Evolutionary conservation across 2,113 vertebrate genomes (phyloP), one percentile per base, ranked within the genome.

Genomic region (Zootoca vivipara): DNA sequence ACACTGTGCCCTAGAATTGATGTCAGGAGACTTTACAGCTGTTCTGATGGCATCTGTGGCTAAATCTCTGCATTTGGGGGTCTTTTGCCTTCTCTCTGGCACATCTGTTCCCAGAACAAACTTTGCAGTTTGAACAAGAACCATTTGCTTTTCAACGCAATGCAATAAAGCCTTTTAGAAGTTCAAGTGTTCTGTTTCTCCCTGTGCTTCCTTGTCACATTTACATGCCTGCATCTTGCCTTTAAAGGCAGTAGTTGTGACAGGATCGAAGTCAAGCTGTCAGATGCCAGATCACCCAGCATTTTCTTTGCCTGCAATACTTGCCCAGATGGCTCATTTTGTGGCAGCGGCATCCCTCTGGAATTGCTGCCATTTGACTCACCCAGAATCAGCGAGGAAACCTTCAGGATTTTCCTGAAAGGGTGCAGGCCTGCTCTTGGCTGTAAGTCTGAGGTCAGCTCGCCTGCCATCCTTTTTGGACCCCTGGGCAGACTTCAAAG

Each of bases 91-190:
- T 82, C 79, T 52, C 33, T 0, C 1, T 78, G 9, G n/a, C 5
- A 35, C 64, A 52, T 40, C 42, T 12, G 26, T 85, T 86, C 42
- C 79, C 69, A 84, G 38, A 89, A 10, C 24, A 64, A 87, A 86
- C 69, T 83, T 28, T 38, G 28, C 65, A 18, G 26, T 64, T 73
- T 0, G 0, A 84, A 79, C 38, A 9, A 30, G 2, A n/a, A 72
- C 20, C 70, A 77, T 87, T 56, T 28, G n/a, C 42, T 91, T 85
- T 67, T 58, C n/a, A 1, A n/a, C 1, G 30, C 24, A 35, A 73
- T 30, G 7, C 85, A 4, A 18, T 35, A 64, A 2, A 40, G 7
- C 30, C 24, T 58, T 24, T 35, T 77, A 64, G 73, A 80, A n/a
- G 10, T 42, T 26, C 70, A 24, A 67, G 42, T 30, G 1, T 67